Conservation (phyloP, 2,797 vertebrate genomes). For the Eulemur albifrons region DNA sequence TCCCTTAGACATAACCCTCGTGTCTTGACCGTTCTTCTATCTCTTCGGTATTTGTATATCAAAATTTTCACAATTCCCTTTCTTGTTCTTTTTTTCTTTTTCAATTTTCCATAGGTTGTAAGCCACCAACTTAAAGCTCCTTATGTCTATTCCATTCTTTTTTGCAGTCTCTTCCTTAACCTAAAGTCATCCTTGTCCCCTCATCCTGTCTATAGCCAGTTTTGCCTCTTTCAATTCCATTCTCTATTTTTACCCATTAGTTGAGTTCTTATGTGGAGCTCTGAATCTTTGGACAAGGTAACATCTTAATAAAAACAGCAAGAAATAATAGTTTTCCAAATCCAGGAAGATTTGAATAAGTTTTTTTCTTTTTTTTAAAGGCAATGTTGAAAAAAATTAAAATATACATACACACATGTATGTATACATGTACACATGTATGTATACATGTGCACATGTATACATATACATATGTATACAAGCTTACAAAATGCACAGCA, state of each 20-base stretch:
- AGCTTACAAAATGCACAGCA: not conserved
- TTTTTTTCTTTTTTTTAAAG: not conserved
- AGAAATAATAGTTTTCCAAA: conserved; percentile 7
- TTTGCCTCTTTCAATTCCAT: not conserved
- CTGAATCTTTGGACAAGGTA: not conserved
- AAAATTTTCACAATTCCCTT: not conserved
- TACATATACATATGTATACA: not conserved
- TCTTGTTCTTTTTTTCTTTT: not conserved
- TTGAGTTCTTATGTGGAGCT: not conserved
- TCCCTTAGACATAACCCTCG: not conserved
- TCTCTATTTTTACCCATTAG: not conserved
- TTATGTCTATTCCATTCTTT: not conserved
- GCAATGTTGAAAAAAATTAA: not conserved
- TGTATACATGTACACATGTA: not conserved
- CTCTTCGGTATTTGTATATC: not conserved
- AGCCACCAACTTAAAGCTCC: not conserved
- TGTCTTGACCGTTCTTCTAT: not conserved
- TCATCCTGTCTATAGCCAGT: not conserved
- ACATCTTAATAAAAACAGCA: not conserved
- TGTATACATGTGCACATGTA: not conserved
- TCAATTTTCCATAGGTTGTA: not conserved
- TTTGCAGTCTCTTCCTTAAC: not conserved
- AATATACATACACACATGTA: not conserved
- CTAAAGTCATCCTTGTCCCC: not conserved
- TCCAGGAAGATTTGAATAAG: not conserved